These are phyloP conservation scores for Pipistrellus nathusii DNA, from an alignment of 2,797 vertebrate species.

Conservation along the genomic window DNA sequence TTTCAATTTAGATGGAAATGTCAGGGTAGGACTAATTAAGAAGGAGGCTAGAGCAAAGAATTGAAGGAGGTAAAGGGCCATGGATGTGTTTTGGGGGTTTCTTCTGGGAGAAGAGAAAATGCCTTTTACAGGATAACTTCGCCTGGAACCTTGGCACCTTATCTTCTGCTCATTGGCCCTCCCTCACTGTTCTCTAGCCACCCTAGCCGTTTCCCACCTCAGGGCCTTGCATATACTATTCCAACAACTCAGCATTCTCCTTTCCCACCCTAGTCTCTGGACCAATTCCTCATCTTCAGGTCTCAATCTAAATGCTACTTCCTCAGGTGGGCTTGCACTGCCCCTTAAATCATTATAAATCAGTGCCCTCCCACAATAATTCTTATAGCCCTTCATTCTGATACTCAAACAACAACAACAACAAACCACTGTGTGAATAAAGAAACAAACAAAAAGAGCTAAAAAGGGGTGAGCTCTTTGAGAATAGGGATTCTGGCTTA, in stretches of 20 bases:
- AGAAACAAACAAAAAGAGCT: not conserved
- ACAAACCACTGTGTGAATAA: not conserved
- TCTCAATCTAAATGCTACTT: not conserved
- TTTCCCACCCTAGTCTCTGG: not conserved
- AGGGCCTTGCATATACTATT: not conserved
- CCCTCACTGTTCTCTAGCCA: not conserved
- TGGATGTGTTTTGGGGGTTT: not conserved
- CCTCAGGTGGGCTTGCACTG: not conserved
- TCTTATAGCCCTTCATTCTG: not conserved
- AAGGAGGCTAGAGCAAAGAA: not conserved
- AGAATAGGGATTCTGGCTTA: not conserved
- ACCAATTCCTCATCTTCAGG: not conserved
- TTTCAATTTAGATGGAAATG: not conserved
- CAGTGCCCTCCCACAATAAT: not conserved
- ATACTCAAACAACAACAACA: too few relatives aligned
- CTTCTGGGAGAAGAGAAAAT: not conserved
- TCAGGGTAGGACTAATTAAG: not conserved
- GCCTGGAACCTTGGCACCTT: not conserved
- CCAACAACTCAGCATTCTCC: not conserved
- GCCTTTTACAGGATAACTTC: not conserved
- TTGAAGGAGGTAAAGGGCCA: not conserved
- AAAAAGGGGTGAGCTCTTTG: not conserved
- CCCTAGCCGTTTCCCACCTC: not conserved
- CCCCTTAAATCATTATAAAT: not conserved
- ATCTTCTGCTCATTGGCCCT: not conserved